phyloP scores from a whole-genome alignment of 2,113 vertebrate genomes.

The Ctenodactylus gundi region DNA sequence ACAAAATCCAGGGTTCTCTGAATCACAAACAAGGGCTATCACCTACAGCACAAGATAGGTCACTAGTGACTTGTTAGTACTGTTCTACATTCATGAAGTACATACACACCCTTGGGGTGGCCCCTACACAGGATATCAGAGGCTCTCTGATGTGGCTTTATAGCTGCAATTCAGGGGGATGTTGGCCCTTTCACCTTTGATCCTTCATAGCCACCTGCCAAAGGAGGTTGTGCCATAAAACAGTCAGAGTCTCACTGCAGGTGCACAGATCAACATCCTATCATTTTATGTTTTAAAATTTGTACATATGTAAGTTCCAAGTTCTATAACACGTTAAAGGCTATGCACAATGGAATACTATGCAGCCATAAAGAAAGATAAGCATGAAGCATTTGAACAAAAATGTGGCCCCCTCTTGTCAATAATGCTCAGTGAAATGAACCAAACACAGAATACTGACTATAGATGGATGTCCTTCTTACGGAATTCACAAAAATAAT shows the following conservation, averaged over 20 bases:
- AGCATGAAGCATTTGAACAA: too few relatives aligned
- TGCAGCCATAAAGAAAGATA: too few relatives aligned
- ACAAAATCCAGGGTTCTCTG: background rate
- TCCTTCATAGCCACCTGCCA: background rate
- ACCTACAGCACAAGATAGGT: background rate
- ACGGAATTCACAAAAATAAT: too few relatives aligned
- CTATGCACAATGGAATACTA: too few relatives aligned
- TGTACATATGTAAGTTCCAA: too few relatives aligned
- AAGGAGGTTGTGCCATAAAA: background rate
- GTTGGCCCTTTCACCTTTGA: constrained; percentile 28
- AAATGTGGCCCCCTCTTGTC: too few relatives aligned
- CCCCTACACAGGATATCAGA: background rate
- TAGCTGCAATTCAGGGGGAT: background rate
- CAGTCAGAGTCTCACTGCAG: background rate
- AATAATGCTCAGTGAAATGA: too few relatives aligned
- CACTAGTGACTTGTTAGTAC: too few relatives aligned
- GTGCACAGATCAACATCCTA: background rate
- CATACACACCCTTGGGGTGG: background rate
- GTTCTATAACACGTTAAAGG: too few relatives aligned
- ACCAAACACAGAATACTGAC: too few relatives aligned
- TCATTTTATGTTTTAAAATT: too few relatives aligned
- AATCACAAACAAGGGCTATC: background rate
- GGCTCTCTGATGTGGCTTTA: constrained; percentile 54
- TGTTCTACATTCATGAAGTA: background rate
- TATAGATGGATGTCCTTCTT: too few relatives aligned